These are phyloP conservation scores for Catagonus wagneri DNA, from an alignment of 2,113 vertebrate species.

Conservation along the genomic window DNA sequence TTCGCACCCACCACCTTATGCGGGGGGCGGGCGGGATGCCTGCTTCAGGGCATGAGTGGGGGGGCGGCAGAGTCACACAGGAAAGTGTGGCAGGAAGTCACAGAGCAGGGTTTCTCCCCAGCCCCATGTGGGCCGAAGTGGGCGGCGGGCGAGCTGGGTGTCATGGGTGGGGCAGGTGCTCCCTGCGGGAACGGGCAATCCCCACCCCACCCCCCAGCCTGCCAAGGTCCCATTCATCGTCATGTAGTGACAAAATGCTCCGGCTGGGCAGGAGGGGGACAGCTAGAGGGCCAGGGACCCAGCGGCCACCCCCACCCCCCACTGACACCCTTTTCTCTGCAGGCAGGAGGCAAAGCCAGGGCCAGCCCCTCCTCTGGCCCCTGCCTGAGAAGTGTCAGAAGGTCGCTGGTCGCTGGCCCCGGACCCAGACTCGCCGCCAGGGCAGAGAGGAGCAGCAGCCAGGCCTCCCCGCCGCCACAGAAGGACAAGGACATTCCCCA, in stretches of 20 bases:
- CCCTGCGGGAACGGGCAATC: rapidly evolving
- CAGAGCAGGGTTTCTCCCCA: neutral
- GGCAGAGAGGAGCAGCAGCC: neutral
- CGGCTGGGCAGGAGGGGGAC: neutral
- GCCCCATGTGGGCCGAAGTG: neutral
- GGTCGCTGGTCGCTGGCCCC: conserved; percentile 1
- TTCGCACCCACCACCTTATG: neutral
- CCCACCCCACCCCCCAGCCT: neutral
- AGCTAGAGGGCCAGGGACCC: rapidly evolving
- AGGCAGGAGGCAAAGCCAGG: neutral
- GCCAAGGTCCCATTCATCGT: rapidly evolving
- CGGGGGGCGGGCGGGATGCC: conserved; percentile 5
- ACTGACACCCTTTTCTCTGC: neutral
- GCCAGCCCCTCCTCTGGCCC: neutral
- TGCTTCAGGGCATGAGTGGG: neutral
- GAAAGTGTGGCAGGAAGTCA: conserved; percentile 49
- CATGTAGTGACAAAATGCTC: rapidly evolving
- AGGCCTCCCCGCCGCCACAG: neutral
- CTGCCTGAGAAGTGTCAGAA: neutral
- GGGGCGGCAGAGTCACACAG: neutral
- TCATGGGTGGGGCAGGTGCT: rapidly evolving
- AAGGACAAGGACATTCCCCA: neutral
- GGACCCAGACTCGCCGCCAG: conserved; percentile 3
- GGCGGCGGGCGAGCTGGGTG: neutral
- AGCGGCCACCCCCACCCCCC: rapidly evolving